These are phyloP conservation scores for Chirona hameri DNA, from an alignment of 2,888 invertebrate genomes.

Conservation along the genomic window DNA sequence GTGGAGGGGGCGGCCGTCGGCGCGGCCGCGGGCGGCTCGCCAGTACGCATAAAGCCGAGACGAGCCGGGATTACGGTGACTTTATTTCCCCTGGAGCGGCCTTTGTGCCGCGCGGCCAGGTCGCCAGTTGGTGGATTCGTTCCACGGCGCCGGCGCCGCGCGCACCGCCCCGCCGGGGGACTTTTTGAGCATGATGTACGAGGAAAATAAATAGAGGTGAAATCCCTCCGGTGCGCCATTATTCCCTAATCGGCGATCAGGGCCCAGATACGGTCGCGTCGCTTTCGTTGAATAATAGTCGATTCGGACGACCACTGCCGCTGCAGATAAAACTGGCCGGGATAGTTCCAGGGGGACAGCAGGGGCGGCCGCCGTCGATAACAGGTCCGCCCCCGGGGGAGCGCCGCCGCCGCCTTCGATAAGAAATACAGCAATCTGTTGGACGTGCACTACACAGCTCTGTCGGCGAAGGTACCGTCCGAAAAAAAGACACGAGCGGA, in stretches of 20 bases:
- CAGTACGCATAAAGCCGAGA: neutral
- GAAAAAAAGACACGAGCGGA: too few species aligned
- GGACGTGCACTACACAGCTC: too few species aligned
- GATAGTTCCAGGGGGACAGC: neutral
- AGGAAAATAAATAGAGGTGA: constrained; percentile 27
- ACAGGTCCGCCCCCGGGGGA: constrained; percentile 11
- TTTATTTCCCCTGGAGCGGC: neutral
- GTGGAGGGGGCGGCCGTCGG: neutral
- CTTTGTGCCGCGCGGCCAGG: neutral
- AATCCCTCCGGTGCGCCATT: constrained; percentile 23
- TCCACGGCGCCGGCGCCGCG: neutral
- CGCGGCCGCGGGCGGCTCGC: neutral
- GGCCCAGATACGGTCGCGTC: constrained; percentile 25
- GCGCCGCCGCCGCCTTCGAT: neutral
- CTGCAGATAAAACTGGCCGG: constrained; percentile 4
- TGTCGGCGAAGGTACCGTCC: too few species aligned
- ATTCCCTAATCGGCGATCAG: constrained; percentile 25
- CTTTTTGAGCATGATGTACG: constrained; percentile 29
- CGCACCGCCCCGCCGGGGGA: neutral
- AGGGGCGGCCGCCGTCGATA: neutral
- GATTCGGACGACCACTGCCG: constrained; percentile 13
- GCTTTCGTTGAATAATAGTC: constrained; percentile 29
- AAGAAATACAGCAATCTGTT: constrained; percentile 11
- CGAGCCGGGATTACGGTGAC: constrained; percentile 1
- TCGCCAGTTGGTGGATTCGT: constrained; percentile 12